Evolutionary conservation across 2,888 invertebrate species (phyloP), one percentile per base, ranked within the genome.

Genomic region (Aricia artaxerxes): DNA sequence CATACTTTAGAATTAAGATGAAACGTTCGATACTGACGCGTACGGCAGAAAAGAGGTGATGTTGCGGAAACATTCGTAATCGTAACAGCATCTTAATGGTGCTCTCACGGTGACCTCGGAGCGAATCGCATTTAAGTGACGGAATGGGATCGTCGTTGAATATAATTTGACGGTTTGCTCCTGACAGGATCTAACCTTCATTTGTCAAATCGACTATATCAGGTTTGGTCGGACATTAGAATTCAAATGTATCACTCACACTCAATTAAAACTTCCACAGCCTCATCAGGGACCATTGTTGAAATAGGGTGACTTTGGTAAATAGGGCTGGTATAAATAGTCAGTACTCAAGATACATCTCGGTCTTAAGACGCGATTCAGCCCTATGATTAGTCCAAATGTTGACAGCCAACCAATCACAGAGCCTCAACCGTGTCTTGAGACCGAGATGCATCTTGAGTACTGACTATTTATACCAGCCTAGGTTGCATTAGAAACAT

Each of bases 41-140:
- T 31, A 24, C 16, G 16, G 35, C 31, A 76, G 24, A 76, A 76
- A 76, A 76, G 76, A 76, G 76, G 76, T 49, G 53, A 57, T 76
- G 76, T 53, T 57, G 76, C 76, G 76, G 76, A 76, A 57, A 76
- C 24, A 31, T 76, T 38, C 31, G 35, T 35, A 69, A 57, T 57
- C 35, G 53, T 57, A 53, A 73, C 7, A 44, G 11, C 73, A 44
- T 73, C 73, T 73, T 44, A 73, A 73, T 73, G 73, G 73, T 73
- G 44, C 44, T 73, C 40, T 44, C 44, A 40, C 44, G 73, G 73
- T 73, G 73, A 73, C 73, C 73, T 73, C 73, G 73, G n/a, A 44
- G 73, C n/a, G 24, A 38, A 69, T 69, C 24, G 69, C 69, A 69
- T 38, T 35, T 13, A 13, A 69, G 35, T 16, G 69, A 38, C 7